A percentile compares a stretch with the other conserved stretches of the same genome.
phyloP scores from a whole-genome alignment of 2,797 vertebrate genomes.

The Heteromormyrus szaboi region DNA sequence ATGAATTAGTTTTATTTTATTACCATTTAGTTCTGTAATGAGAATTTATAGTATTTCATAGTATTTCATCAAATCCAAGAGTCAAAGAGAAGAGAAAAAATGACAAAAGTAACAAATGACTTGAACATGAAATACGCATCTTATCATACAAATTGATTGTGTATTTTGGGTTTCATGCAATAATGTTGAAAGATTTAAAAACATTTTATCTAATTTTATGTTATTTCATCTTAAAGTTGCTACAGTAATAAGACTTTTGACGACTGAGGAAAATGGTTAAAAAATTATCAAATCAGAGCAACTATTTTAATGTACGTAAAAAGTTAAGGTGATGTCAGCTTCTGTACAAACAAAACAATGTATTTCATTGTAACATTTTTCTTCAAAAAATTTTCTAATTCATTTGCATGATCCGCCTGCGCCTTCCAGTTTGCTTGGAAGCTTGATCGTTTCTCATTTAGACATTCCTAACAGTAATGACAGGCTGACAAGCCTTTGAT shows the following conservation, averaged over 20 bases:
- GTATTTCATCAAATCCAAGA: background rate
- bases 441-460: background rate
- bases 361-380: background rate
- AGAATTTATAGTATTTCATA: background rate
- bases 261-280: background rate
- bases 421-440: background rate
- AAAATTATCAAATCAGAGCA: background rate
- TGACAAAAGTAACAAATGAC: background rate
- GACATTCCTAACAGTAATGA: background rate
- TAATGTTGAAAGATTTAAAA: background rate
- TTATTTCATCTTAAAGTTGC: background rate
- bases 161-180: background rate
- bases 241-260: background rate
- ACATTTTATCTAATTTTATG: background rate
- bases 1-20: background rate
- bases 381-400: background rate
- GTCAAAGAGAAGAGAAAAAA: background rate
- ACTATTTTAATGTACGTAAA: background rate
- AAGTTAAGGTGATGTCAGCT: background rate
- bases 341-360: background rate
- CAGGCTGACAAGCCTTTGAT: background rate
- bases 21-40: background rate
- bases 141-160: background rate
- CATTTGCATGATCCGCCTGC: background rate
- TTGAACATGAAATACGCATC: background rate